A percentile compares a stretch with the other conserved stretches of the same genome.
These are phyloP conservation scores for Alfaro cultratus DNA, from an alignment of 2,797 vertebrate species.

Conservation along the genomic window DNA sequence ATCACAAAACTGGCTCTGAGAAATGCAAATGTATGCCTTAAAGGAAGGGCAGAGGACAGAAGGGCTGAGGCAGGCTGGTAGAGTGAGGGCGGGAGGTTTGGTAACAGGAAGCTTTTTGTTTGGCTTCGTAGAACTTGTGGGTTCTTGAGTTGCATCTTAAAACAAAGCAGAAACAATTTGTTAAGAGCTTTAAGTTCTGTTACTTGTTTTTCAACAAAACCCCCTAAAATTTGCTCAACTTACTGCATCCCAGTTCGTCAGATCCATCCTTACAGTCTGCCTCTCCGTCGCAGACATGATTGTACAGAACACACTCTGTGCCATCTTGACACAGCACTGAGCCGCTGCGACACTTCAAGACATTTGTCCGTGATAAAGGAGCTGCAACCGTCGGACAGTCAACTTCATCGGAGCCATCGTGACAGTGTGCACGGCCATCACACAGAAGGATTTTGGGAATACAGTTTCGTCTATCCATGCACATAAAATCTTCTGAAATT, in stretches of 20 bases:
- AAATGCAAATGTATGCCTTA: constrained; percentile 67
- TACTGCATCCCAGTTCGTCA: constrained; percentile 81
- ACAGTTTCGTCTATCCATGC: constrained; percentile 60
- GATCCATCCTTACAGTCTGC: constrained; percentile 86
- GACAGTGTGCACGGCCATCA: constrained; percentile 71
- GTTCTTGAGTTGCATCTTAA: constrained; percentile 23
- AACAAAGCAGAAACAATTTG: neutral
- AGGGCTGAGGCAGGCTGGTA: constrained; percentile 65
- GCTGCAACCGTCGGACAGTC: constrained; percentile 40
- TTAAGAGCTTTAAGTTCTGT: neutral
- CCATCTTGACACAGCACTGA: constrained; percentile 78
- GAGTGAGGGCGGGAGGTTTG: constrained; percentile 13
- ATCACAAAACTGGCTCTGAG: constrained; percentile 77
- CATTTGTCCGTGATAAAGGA: neutral
- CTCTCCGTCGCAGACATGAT: constrained; percentile 86
- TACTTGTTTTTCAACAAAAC: neutral
- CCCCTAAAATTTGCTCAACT: constrained; percentile 7
- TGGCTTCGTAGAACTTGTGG: constrained; percentile 3
- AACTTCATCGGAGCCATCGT: constrained; percentile 74
- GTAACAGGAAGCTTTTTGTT: constrained; percentile 48
- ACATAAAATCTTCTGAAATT: constrained; percentile 63
- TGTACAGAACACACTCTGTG: constrained; percentile 77
- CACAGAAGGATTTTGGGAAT: constrained; percentile 60
- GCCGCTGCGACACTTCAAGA: constrained; percentile 63
- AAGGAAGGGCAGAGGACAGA: constrained; percentile 72